Evolutionary conservation across 2,113 vertebrate genomes (phyloP), one percentile per base, ranked within the genome.

Genomic region (Leucopsar rothschildi): DNA sequence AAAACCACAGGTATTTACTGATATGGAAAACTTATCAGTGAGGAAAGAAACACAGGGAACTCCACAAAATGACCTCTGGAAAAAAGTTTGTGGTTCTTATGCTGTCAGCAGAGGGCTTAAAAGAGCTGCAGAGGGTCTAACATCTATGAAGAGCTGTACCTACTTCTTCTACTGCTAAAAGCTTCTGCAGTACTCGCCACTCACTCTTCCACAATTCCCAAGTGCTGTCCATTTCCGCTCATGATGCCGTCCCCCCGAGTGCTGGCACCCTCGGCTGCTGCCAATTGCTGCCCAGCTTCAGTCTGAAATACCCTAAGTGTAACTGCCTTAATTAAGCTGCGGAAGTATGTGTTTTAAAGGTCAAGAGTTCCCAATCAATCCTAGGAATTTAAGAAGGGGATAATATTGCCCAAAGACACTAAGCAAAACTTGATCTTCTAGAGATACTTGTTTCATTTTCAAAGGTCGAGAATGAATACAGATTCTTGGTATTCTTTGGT

Each of bases 321-420:
- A 78, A 78, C 76, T 78, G 85, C 82, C 82, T 93, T 88, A 88
- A 89, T 93, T 86, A 73, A 90, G 60, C 92, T 70, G 37, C 0
- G 8, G 80, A 93, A 96, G 72, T 60, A 94, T 88, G 90, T 0
- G n/a, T 64, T 88, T 71, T 92, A 96, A 97, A 97, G 96, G 95
- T 96, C 94, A 97, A 81, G 88, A 75, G 82, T 93, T 95, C 94
- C 94, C 57, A 61, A 19, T 61, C 85, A 95, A 82, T 88, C 88
- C 82, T 23, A 88, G 93, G 90, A 97, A 97, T 96, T 97, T 92
- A 92, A 88, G 95, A 95, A 90, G 94, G 82, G 92, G 88, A 90
- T 96, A 94, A 78, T 81, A 92, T 93, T 90, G 88, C 88, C 82
- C 80, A 95, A 90, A 96, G 88, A 96, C 69, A 64, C 56, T 77